Evolutionary conservation across 2,888 invertebrate genomes (phyloP), one percentile per base, ranked within the genome.

Genomic region (Gerris lacustris): DNA sequence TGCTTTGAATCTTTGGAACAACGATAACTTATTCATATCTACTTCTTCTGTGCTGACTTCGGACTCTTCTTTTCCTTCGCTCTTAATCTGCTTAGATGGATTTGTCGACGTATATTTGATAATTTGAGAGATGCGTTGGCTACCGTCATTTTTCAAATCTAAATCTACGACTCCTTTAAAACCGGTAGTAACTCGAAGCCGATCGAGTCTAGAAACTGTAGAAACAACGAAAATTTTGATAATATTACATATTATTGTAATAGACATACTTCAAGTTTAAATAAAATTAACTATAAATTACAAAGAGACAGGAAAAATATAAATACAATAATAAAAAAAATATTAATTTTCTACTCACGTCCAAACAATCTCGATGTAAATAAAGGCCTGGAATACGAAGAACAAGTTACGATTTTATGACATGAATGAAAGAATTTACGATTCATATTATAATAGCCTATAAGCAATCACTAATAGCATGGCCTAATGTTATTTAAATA

Each of bases 1-100:
- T 78, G 89, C 84, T 80, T 94, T 96, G 81, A 97, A 94, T 78
- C 86, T 87, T 76, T 91, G 86, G 78, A 93, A 87, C 5, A 95
- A 79, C 0, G 88, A 85, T 76, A 82, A 78, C 79, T 91, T 86
- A 75, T 81, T 70, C 55, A 64, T n/a, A 64, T 64, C 31, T n/a
- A 9, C 7, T 9, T 64, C 18, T 17, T 64, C 64, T 31, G 17
- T 64, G 7, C 17, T 9, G 4, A 18, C 11, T 2, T 64, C 64
- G 31, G 7, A 2, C 64, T 64, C 7, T 9, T 9, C 11, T 17
- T 64, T 64, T 64, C 15, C 31, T n/a, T 64, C 55, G 31, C 31
- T 31, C 31, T 31, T 31, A 31, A 31, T 31, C 15, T 55, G 55
- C 55, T 55, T 55, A 55, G 55, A 5, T 31, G 31, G 4, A 31